Evolutionary conservation across 2,888 invertebrate genomes (phyloP), one percentile per base, ranked within the genome.

Genomic region (Plebejus argus): DNA sequence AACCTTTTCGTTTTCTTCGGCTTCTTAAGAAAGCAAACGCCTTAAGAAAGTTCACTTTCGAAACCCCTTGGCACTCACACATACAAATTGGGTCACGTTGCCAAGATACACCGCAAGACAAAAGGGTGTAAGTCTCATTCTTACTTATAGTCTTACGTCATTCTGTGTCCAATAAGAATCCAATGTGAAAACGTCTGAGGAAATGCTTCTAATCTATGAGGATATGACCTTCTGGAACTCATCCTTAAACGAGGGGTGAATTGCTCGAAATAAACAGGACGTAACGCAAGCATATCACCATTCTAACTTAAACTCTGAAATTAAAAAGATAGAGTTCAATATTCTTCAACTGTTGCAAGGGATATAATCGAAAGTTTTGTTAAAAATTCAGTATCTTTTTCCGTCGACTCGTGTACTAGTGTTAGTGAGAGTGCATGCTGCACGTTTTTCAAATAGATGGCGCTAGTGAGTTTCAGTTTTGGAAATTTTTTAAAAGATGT

Each of bases 1-100:
- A 92, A 91, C 92, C 92, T 92, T 93, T 92, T 89, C 88, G 86
- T 84, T 92, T 94, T 93, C 92, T 93, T 93, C 90, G 87, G 88
- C 85, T 93, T 92, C 91, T 91, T 93, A 93, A 91, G 92, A 92
- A 93, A 91, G 86, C 85, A 82, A 85, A 88, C 88, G 87, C 86
- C 89, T 88, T 88, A 91, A 93, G 93, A 93, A 93, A 91, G 88
- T 90, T 89, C 86, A 84, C 86, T 84, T 84, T 86, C 86, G 86
- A 83, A 84, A 85, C 82, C 85, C 84, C 83, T 81, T 82, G 81
- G 79, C 80, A 88, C 89, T 70, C 90, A 89, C 87, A 88, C 88
- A 86, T 76, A 74, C 66, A 78, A 72, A 83, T 82, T 82, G 80
- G 82, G 15, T 35, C 33, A 76, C 76, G 78, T 78, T 78, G 3